Conservation (phyloP, 2,797 vertebrate genomes). For the Uromys caudimaculatus region DNA sequence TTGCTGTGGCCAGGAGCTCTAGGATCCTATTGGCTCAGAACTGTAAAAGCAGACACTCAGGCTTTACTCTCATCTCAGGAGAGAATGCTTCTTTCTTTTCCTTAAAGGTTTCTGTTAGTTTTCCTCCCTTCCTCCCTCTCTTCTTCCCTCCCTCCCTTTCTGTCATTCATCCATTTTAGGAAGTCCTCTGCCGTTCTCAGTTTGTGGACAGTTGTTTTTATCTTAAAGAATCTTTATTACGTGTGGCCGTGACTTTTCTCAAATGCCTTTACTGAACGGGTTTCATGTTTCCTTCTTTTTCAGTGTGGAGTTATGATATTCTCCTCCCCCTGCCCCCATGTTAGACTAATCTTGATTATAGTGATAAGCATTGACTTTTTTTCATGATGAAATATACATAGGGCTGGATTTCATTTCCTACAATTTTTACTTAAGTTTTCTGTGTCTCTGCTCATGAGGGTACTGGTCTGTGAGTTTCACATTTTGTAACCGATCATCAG, state of each 20-base stretch:
- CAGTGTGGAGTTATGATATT: background rate
- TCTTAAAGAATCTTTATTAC: background rate
- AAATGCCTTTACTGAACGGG: background rate
- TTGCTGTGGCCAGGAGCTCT: background rate
- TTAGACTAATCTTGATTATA: background rate
- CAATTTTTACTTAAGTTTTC: background rate
- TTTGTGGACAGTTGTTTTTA: background rate
- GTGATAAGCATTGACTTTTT: background rate
- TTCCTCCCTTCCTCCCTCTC: background rate
- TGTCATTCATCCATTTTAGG: background rate
- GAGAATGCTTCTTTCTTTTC: background rate
- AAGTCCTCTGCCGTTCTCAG: background rate
- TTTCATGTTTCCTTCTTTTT: background rate
- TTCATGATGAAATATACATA: background rate
- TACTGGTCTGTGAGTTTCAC: background rate
- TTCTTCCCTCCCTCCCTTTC: background rate
- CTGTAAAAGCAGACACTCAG: background rate
- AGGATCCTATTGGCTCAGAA: background rate
- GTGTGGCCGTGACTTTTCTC: background rate
- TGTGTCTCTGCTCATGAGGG: background rate
- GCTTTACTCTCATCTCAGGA: background rate
- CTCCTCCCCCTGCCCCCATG: accelerated
- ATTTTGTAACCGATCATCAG: background rate
- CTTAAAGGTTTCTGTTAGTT: background rate
- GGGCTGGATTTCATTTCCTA: conserved; percentile 1